phyloP scores from a whole-genome alignment of 2,888 invertebrate species.

The Peribatodes rhomboidaria region DNA sequence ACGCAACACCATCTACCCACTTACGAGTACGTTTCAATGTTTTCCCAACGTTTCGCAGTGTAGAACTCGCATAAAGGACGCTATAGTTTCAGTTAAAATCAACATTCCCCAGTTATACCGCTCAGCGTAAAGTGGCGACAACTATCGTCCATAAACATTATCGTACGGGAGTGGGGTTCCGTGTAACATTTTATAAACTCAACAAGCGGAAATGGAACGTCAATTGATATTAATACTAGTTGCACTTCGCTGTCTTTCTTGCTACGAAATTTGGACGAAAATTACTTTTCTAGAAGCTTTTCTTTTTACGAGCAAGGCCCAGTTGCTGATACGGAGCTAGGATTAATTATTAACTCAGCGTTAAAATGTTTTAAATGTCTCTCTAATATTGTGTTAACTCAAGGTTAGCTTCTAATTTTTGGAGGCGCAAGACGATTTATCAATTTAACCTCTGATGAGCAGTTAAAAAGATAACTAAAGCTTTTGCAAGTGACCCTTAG shows the following conservation, averaged over 20 bases:
- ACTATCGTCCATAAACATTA: slow-evolving; percentile 28
- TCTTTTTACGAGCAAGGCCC: no score
- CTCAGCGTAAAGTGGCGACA: slow-evolving; percentile 6
- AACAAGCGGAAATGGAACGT: slow-evolving; percentile 22
- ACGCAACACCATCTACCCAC: no score
- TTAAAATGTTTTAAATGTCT: no score
- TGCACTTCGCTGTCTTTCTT: not conserved
- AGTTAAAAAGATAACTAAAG: no score
- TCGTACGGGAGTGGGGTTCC: slow-evolving; percentile 14
- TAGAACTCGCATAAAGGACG: not conserved
- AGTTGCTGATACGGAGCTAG: no score
- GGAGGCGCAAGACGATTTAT: no score
- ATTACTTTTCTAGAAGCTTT: not conserved
- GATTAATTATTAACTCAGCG: no score
- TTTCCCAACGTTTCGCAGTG: not conserved
- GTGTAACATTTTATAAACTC: slow-evolving; percentile 26
- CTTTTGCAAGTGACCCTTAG: no score
- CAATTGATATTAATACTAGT: slow-evolving; percentile 15
- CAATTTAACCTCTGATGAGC: no score
- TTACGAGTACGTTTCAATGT: not conserved
- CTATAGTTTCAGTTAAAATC: slow-evolving; percentile 6
- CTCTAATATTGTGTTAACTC: no score
- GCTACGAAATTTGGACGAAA: not conserved
- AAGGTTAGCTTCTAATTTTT: no score
- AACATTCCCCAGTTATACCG: not conserved